These are phyloP conservation scores for Nemotelus pantherinus DNA, from an alignment of 2,888 invertebrate genomes.

Conservation along the genomic window DNA sequence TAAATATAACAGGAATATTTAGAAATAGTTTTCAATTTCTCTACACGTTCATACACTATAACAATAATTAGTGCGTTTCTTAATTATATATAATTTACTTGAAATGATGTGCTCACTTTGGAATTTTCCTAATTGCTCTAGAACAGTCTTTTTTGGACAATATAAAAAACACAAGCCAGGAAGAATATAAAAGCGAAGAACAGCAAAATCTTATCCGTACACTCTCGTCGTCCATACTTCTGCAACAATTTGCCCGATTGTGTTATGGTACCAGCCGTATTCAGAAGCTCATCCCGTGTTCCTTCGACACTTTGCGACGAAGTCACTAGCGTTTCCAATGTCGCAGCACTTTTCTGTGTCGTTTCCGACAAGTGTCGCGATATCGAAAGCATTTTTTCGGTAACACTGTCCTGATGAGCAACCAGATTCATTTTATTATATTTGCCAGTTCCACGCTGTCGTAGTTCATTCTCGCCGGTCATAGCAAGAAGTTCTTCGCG, in stretches of 20 bases:
- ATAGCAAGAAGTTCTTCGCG: conserved; percentile 76
- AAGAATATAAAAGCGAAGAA: conserved; percentile 89
- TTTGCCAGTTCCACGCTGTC: conserved; percentile 67
- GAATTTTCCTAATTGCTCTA: conserved; percentile 60
- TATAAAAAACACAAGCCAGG: conserved; percentile 89
- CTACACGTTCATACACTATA: neutral
- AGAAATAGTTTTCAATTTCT: conserved; percentile 8
- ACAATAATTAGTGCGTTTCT: conserved; percentile 24
- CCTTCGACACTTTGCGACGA: conserved; percentile 78
- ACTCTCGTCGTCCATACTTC: conserved; percentile 93
- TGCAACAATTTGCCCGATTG: conserved; percentile 91
- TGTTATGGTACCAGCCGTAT: conserved; percentile 86
- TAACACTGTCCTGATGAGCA: conserved; percentile 72
- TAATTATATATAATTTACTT: conserved; percentile 15
- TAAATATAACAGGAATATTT: conserved; percentile 27
- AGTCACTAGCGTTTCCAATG: conserved; percentile 79
- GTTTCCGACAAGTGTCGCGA: conserved; percentile 88
- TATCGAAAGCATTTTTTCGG: conserved; percentile 85
- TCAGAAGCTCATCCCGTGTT: conserved; percentile 83
- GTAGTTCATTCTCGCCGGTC: conserved; percentile 67
- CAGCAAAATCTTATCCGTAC: conserved; percentile 93
- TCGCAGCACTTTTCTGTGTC: conserved; percentile 85
- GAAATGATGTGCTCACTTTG: neutral
- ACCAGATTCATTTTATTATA: conserved; percentile 71
- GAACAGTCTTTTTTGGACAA: conserved; percentile 89